A percentile compares a stretch with the other conserved stretches of the same genome.
phyloP scores from a whole-genome alignment of 2,888 invertebrate species.

The Xestia c-nigrum region DNA sequence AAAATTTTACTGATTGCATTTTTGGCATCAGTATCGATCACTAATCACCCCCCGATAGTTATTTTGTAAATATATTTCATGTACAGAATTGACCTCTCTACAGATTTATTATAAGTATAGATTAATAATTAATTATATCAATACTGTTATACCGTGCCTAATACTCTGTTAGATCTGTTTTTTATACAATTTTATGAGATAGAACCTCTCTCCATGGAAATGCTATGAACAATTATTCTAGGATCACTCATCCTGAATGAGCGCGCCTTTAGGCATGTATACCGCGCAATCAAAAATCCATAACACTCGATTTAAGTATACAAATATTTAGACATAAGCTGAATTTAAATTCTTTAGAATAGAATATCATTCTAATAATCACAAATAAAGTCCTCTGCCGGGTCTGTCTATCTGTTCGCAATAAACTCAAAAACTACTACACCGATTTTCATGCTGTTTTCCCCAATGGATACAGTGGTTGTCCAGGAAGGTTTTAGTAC shows the following conservation, averaged over 20 bases:
- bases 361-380: not conserved
- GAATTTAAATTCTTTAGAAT: not conserved
- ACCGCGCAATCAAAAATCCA: not conserved
- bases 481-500: no score
- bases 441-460: no score
- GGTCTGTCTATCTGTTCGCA: no score
- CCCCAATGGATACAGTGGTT: no score
- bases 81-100: no score
- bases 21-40: no score
- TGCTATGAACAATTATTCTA: not conserved
- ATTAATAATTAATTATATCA: conserved; percentile 23
- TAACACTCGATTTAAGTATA: not conserved
- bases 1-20: no score
- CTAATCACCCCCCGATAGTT: no score
- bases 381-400: no score
- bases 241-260: not conserved
- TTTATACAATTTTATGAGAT: not conserved
- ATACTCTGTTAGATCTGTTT: conserved; percentile 2
- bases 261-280: not conserved
- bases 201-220: not conserved
- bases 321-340: conserved; percentile 15
- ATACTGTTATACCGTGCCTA: conserved; percentile 2
- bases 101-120: no score
- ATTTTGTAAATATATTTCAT: no score
- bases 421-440: no score